These are phyloP conservation scores for Lophius americanus DNA, from an alignment of 2,797 vertebrate species.

Conservation along the genomic window DNA sequence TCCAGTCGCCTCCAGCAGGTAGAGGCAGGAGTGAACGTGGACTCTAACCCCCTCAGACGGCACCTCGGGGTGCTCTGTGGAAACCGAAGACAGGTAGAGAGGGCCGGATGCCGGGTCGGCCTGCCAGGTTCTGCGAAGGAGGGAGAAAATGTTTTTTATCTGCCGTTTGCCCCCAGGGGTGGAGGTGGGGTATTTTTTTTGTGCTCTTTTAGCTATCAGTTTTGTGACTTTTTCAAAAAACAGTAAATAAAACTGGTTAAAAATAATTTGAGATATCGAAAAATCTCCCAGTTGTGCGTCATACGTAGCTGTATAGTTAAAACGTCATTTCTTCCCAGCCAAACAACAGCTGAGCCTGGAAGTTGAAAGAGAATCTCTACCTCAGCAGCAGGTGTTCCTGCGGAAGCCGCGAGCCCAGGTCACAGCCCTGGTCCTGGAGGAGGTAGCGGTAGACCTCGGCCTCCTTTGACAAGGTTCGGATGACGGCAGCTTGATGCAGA, in stretches of 20 bases:
- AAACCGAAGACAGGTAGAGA: conserved; percentile 80
- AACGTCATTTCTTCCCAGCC: too few relatives aligned
- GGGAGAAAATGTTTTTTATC: not conserved
- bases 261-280: too few relatives aligned
- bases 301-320: too few relatives aligned
- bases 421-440: conserved; percentile 50
- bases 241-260: too few relatives aligned
- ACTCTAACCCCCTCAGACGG: conserved; percentile 62
- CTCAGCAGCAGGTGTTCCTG: conserved; percentile 83
- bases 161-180: too few relatives aligned
- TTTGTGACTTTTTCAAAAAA: too few relatives aligned
- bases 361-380: conserved; percentile 62
- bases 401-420: conserved; percentile 58
- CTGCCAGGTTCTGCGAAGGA: conserved; percentile 80
- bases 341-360: conserved; percentile 10
- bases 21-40: conserved; percentile 79
- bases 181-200: too few relatives aligned
- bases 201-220: too few relatives aligned
- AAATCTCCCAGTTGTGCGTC: too few relatives aligned
- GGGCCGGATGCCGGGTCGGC: conserved; percentile 73
- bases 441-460: conserved; percentile 80
- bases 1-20: conserved; percentile 81
- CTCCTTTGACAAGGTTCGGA: conserved; percentile 77
- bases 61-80: conserved; percentile 72
- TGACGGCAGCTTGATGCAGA: conserved; percentile 68